Evolutionary conservation across 2,797 vertebrate genomes (phyloP).

Genomic region (Acanthopagrus latus): DNA sequence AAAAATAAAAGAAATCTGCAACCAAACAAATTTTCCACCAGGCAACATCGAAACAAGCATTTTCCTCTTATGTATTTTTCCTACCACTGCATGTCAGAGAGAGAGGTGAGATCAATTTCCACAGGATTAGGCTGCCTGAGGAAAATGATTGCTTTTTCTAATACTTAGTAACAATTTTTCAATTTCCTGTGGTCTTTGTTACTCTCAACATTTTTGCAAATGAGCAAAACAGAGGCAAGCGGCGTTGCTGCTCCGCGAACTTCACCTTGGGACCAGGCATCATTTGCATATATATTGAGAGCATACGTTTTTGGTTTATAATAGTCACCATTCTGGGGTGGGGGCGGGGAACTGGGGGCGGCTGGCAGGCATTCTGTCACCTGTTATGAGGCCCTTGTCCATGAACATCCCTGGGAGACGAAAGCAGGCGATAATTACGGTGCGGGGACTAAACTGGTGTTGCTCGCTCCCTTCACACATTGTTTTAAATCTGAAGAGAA

Average conservation of each 20-base stretch:
- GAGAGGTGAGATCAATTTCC: conserved; percentile 86
- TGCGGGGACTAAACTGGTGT: conserved; percentile 80
- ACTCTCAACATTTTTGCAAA: conserved; percentile 87
- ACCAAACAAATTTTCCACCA: conserved; percentile 76
- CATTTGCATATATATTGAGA: conserved; percentile 96
- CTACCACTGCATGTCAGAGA: conserved; percentile 74
- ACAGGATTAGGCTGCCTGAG: conserved; percentile 84
- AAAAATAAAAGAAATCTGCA: conserved; percentile 68
- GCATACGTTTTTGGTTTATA: conserved; percentile 92
- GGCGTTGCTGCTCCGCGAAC: conserved; percentile 80
- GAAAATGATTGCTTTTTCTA: conserved; percentile 88
- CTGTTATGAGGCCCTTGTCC: conserved; percentile 86
- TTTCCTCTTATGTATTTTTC: conserved; percentile 77
- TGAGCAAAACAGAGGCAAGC: conserved; percentile 87
- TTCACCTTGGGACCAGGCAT: conserved; percentile 86
- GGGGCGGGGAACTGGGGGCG: conserved; percentile 76
- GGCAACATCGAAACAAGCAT: conserved; percentile 66
- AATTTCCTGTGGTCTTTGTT: conserved; percentile 87
- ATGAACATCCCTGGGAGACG: conserved; percentile 83
- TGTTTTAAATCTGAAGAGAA: conserved; percentile 73
- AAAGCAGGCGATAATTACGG: conserved; percentile 85
- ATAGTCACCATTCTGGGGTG: conserved; percentile 83
- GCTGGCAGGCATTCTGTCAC: conserved; percentile 85
- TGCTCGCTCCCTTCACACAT: conserved; percentile 72
- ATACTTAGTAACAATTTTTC: conserved; percentile 89